Percentiles rank a stretch among this genome's conserved stretches.
phyloP scores from a whole-genome alignment of 2,113 vertebrate species.

The Arenaria interpres region DNA sequence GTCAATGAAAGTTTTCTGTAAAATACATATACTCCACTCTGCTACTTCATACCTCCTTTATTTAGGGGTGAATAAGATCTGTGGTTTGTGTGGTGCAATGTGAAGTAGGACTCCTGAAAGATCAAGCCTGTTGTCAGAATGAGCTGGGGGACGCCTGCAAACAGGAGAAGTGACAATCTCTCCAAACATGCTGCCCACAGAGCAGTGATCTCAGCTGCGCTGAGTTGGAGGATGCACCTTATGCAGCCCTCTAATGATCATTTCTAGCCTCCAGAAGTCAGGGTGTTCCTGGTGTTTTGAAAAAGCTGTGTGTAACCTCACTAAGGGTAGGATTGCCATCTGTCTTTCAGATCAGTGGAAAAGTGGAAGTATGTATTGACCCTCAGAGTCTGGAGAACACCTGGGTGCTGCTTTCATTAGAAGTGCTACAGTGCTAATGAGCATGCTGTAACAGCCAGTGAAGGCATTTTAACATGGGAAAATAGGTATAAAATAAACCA shows the following conservation, averaged over 20 bases:
- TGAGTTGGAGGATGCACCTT: background rate
- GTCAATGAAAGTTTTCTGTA: background rate
- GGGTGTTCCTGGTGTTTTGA: background rate
- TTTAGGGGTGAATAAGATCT: background rate
- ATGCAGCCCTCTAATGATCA: rapidly evolving
- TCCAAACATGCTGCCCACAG: background rate
- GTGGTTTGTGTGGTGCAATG: background rate
- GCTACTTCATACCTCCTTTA: background rate
- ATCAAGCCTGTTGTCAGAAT: background rate
- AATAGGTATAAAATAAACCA: background rate
- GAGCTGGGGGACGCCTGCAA: background rate
- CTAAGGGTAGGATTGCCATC: background rate
- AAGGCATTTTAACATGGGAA: background rate
- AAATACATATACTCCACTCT: background rate
- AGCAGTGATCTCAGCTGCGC: background rate
- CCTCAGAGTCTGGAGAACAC: background rate
- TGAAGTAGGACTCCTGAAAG: background rate
- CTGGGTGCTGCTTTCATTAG: background rate
- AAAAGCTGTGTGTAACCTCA: background rate
- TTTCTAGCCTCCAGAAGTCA: background rate
- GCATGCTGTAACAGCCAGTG: background rate
- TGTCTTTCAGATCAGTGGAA: background rate
- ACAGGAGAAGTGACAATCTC: background rate
- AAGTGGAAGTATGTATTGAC: background rate
- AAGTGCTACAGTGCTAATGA: background rate